Conservation (phyloP, 2,797 vertebrate species). For the Enteromius afrohamiltoni region DNA sequence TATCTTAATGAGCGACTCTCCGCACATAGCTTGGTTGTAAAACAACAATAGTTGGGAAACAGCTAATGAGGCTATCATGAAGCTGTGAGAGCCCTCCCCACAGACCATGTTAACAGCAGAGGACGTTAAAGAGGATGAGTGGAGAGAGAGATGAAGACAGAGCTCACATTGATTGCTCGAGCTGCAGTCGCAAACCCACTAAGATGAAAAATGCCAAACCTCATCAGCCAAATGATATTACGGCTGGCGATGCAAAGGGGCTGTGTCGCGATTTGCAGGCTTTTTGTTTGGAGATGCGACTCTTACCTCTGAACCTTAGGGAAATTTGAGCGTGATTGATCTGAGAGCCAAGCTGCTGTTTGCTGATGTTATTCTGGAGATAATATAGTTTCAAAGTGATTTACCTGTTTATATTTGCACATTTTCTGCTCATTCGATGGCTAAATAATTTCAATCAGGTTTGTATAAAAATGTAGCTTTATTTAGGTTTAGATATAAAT, state of each 20-base stretch:
- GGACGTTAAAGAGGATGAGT: constrained; percentile 75
- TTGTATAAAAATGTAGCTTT: constrained; percentile 5
- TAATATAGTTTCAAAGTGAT: constrained; percentile 29
- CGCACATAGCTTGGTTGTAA: constrained; percentile 85
- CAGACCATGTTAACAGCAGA: constrained; percentile 73
- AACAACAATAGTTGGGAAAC: constrained; percentile 85
- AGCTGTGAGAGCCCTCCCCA: constrained; percentile 78
- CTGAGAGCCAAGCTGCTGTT: constrained; percentile 69
- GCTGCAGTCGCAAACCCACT: constrained; percentile 73
- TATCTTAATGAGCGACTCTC: constrained; percentile 87
- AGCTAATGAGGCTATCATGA: constrained; percentile 87
- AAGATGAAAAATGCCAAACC: constrained; percentile 75
- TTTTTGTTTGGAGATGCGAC: constrained; percentile 61
- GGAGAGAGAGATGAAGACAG: constrained; percentile 68
- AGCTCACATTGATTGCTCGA: constrained; percentile 76
- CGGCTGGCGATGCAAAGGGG: constrained; percentile 69
- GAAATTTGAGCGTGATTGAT: constrained; percentile 80
- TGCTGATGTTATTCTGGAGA: constrained; percentile 29
- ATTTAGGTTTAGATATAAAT: constrained; percentile 23
- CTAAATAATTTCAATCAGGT: constrained; percentile 32
- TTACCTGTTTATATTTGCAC: constrained; percentile 37
- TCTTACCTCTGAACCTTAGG: constrained; percentile 74
- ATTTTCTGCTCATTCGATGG: constrained; percentile 28
- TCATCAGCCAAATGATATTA: constrained; percentile 78
- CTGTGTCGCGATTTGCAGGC: constrained; percentile 68